Conservation (phyloP, 2,797 vertebrate species). For the Chromobotia macracanthus region DNA sequence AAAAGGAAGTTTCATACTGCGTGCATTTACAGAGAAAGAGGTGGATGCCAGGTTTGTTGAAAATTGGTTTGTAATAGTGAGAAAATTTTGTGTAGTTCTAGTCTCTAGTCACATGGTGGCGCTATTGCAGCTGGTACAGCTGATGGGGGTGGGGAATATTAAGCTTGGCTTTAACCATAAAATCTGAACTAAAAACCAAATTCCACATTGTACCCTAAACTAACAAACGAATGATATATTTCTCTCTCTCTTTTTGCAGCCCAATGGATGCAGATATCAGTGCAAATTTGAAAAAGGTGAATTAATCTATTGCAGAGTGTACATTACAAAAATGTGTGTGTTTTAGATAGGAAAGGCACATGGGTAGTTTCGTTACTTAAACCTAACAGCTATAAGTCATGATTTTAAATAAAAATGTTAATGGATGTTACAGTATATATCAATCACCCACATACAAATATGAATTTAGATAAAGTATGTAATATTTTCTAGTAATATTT, state of each 20-base stretch:
- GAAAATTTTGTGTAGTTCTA: not conserved
- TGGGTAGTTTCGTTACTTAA: no score
- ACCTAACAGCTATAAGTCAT: no score
- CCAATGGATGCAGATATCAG: constrained; percentile 80
- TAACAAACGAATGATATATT: constrained; percentile 1
- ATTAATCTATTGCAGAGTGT: constrained; percentile 61
- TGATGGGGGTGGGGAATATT: no score
- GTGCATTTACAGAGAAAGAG: constrained; percentile 78
- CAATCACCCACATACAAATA: not conserved
- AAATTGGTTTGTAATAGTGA: no score
- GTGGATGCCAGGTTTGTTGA: constrained; percentile 67
- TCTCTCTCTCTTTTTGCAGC: constrained; percentile 64
- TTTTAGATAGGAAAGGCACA: not conserved
- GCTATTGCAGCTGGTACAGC: not conserved
- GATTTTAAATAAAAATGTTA: not conserved
- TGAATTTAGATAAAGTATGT: not conserved
- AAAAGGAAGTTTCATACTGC: constrained; percentile 74
- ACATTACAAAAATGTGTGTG: not conserved
- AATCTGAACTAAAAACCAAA: not conserved
- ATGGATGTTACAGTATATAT: not conserved
- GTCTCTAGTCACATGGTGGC: not conserved
- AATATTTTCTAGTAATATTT: not conserved
- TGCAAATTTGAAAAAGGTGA: constrained; percentile 84
- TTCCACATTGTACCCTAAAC: not conserved
- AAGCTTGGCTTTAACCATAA: no score